Evolutionary conservation across 2,113 vertebrate species (phyloP).

Genomic region (Rhinolophus ferrumequinum): DNA sequence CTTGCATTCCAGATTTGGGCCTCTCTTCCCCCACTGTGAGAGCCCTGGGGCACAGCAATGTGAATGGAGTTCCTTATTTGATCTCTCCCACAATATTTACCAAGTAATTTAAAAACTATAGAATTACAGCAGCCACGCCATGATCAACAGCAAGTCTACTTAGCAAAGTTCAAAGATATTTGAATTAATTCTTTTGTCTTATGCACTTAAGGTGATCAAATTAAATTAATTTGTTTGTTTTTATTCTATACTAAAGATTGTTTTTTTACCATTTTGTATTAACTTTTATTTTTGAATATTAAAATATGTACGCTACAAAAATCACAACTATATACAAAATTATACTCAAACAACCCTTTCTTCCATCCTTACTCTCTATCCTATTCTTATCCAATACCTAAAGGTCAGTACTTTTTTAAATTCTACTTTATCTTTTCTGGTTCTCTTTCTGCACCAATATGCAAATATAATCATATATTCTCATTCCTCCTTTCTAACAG

Average conservation of each 20-base stretch:
- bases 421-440: neutral
- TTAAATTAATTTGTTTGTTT: neutral
- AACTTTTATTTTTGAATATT: neutral
- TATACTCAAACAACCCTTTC: neutral
- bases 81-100: neutral
- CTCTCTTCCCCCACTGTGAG: neutral
- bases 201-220: no score
- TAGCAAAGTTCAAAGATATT: neutral
- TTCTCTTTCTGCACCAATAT: neutral
- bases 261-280: neutral
- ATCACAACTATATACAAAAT: neutral
- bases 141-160: neutral
- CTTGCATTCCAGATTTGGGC: rapidly evolving
- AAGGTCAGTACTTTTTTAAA: neutral
- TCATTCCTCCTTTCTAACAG: neutral
- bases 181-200: neutral
- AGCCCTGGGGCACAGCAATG: neutral
- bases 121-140: no score
- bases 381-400: neutral
- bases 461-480: neutral
- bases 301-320: neutral
- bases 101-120: neutral
- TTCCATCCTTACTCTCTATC: neutral
- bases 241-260: neutral
- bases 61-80: rapidly evolving